Percentiles rank a stretch among this genome's conserved stretches.
Evolutionary conservation across 2,113 vertebrate species (phyloP).

Genomic region (Tyrannus savana): DNA sequence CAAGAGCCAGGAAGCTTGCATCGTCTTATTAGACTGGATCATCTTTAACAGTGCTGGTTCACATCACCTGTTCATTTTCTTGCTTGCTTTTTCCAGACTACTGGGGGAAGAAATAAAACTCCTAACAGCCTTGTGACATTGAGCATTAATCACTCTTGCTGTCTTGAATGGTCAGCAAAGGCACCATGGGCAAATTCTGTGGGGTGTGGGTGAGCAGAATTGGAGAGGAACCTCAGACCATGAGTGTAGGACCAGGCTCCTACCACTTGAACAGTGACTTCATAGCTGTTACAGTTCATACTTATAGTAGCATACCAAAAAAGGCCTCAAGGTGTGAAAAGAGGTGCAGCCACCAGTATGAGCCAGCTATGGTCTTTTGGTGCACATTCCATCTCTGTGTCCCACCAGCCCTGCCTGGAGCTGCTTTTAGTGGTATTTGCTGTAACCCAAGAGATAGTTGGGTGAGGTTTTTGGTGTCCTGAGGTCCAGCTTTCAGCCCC

Average conservation of each 20-base stretch:
- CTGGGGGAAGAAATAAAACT: background rate
- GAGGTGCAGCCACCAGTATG: background rate
- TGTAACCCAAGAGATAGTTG: background rate
- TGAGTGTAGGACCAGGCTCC: rapidly evolving
- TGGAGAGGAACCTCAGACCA: background rate
- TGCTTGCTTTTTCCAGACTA: background rate
- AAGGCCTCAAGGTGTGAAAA: background rate
- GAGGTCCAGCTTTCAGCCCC: background rate
- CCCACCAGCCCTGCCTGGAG: background rate
- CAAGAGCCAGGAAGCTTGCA: background rate
- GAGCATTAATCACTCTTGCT: background rate
- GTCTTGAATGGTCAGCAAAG: background rate
- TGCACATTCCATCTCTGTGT: background rate
- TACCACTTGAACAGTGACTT: background rate
- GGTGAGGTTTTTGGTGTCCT: background rate
- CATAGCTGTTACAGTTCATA: background rate
- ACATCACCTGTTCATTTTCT: background rate
- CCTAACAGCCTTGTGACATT: background rate
- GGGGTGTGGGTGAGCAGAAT: background rate
- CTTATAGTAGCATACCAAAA: background rate
- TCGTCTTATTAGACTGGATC: background rate
- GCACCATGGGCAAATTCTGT: background rate
- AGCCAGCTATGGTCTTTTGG: background rate
- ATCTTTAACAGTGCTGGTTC: background rate
- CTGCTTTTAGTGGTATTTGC: background rate